phyloP scores from a whole-genome alignment of 1,140 invertebrate genomes.

The Drosophila jambulina region DNA sequence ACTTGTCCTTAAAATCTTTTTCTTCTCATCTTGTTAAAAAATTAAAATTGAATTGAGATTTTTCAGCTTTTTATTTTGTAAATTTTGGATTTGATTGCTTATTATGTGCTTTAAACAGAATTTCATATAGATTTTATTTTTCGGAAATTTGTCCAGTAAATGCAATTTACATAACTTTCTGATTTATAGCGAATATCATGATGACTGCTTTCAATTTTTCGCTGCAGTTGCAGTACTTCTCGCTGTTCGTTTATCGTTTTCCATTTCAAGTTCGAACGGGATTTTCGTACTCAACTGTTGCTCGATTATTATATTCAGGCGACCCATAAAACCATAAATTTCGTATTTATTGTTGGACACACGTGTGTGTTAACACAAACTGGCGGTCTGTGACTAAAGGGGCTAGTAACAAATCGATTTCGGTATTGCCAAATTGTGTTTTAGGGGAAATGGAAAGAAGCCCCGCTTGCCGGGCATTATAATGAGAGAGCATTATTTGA shows the following conservation, averaged over 20 bases:
- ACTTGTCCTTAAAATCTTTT: too few species aligned
- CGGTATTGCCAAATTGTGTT: constrained; percentile 16
- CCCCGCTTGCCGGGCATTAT: constrained; percentile 7
- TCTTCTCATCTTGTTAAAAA: too few species aligned
- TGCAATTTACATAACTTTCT: neutral
- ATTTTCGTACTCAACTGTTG: constrained; percentile 32
- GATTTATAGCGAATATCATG: constrained; percentile 7
- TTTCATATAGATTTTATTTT: neutral
- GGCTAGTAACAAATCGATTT: constrained; percentile 42
- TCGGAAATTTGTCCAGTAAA: neutral
- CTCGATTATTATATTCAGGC: constrained; percentile 25
- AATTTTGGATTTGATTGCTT: neutral
- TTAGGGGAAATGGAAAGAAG: neutral
- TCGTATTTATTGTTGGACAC: constrained; percentile 33
- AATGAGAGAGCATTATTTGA: constrained; percentile 37
- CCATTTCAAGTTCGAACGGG: constrained; percentile 17
- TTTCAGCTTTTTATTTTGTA: too few species aligned
- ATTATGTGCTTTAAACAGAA: neutral
- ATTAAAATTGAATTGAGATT: too few species aligned
- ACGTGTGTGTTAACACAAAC: constrained; percentile 16
- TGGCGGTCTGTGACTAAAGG: constrained; percentile 18
- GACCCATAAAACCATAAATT: constrained; percentile 55
- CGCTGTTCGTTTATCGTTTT: constrained; percentile 19
- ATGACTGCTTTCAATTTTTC: constrained; percentile 3
- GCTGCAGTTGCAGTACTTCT: constrained; percentile 1